Conservation (phyloP, 2,113 vertebrate genomes). For the Cryptotis parvus region DNA sequence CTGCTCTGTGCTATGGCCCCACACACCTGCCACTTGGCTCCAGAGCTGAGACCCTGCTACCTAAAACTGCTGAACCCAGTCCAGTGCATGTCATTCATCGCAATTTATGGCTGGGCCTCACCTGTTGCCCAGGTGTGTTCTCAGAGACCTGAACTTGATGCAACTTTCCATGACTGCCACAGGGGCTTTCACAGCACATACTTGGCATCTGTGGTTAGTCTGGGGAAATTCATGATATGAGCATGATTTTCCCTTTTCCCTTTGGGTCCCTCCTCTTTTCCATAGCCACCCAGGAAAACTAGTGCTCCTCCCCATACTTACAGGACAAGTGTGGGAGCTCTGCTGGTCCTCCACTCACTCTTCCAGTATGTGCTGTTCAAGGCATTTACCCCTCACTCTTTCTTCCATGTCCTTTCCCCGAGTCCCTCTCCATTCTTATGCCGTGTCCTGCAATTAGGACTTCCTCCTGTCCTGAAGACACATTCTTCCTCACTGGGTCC, state of each 20-base stretch:
- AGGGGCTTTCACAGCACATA: background rate
- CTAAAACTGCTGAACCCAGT: background rate
- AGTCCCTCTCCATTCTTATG: background rate
- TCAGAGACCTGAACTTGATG: background rate
- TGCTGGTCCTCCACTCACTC: background rate
- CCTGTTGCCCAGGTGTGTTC: background rate
- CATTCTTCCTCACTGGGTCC: background rate
- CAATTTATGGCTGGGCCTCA: background rate
- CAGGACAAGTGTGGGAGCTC: accelerated
- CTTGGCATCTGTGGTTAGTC: background rate
- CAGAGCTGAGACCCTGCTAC: background rate
- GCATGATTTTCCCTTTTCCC: accelerated
- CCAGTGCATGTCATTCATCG: background rate
- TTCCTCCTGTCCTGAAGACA: background rate
- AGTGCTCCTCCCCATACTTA: background rate
- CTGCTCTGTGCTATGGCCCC: background rate
- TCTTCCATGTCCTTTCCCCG: background rate
- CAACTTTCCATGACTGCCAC: background rate
- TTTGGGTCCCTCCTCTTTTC: background rate
- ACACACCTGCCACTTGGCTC: background rate
- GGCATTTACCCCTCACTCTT: background rate
- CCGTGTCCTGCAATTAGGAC: background rate
- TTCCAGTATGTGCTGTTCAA: background rate
- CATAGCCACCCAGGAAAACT: background rate
- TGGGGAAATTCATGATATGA: background rate